A percentile compares a stretch with the other conserved stretches of the same genome.
Evolutionary conservation across 2,888 invertebrate species (phyloP).

Genomic region (Margaritifera margaritifera): DNA sequence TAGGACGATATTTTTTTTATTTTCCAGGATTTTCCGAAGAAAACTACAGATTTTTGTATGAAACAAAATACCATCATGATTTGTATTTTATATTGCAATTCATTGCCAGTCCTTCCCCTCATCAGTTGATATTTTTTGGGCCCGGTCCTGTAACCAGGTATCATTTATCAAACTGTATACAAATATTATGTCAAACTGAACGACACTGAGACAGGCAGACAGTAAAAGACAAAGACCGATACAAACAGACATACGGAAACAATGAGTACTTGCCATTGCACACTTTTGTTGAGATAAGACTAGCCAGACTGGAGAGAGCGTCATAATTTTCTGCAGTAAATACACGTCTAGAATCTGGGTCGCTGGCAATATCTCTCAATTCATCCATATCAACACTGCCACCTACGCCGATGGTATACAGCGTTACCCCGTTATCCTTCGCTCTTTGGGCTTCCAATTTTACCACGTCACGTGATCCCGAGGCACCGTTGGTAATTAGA

Average conservation of each 20-base stretch:
- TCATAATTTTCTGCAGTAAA: conserved; percentile 44
- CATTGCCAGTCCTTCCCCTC: too few species aligned
- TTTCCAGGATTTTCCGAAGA: too few species aligned
- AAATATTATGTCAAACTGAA: too few species aligned
- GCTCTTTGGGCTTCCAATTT: conserved; percentile 51
- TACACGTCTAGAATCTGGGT: conserved; percentile 44
- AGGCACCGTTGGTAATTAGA: conserved; percentile 50
- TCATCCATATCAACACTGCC: conserved; percentile 44
- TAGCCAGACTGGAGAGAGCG: conserved; percentile 36
- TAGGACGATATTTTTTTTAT: too few species aligned
- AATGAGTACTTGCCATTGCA: conserved; percentile 45
- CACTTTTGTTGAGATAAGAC: conserved; percentile 40
- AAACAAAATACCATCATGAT: too few species aligned
- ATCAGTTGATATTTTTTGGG: too few species aligned
- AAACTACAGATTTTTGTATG: too few species aligned
- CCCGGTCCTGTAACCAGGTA: too few species aligned
- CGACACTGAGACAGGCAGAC: background rate
- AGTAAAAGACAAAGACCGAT: background rate
- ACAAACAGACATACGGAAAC: background rate
- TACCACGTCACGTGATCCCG: conserved; percentile 46
- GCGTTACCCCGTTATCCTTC: conserved; percentile 47
- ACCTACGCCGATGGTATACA: conserved; percentile 51
- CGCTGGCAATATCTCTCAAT: conserved; percentile 50
- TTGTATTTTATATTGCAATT: too few species aligned
- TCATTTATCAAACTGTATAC: too few species aligned